phyloP scores from a whole-genome alignment of 2,888 invertebrate genomes.

The Apeira syringaria region DNA sequence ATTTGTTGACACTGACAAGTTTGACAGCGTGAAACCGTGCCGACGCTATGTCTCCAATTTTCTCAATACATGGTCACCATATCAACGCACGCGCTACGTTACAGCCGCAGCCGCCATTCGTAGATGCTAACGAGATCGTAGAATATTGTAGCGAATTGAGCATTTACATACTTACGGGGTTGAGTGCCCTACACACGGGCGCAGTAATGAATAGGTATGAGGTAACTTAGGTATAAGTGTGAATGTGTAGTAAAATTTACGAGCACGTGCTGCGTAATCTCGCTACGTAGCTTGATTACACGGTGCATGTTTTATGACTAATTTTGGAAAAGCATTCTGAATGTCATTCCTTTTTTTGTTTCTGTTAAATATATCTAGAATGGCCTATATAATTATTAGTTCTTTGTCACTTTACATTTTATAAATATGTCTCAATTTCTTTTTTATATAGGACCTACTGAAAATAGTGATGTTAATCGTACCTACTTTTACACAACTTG shows the following conservation, averaged over 20 bases:
- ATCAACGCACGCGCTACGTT: slow-evolving; percentile 17
- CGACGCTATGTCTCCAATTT: background rate
- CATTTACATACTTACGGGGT: slow-evolving; percentile 7
- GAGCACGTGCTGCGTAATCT: slow-evolving; percentile 6
- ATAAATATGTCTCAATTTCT: too few species aligned
- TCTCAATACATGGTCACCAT: slow-evolving; percentile 7
- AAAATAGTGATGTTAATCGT: too few species aligned
- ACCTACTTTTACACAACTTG: too few species aligned
- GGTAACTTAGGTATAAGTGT: too few species aligned
- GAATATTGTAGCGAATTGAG: slow-evolving; percentile 30
- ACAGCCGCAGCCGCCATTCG: slow-evolving; percentile 21
- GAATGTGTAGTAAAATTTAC: slow-evolving; percentile 11
- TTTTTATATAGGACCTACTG: too few species aligned
- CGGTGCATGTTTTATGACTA: slow-evolving; percentile 9
- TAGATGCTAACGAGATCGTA: slow-evolving; percentile 34
- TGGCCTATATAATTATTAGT: too few species aligned
- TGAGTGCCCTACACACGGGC: slow-evolving; percentile 3
- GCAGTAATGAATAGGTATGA: slow-evolving; percentile 15
- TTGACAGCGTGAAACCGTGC: too few species aligned
- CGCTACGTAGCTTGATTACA: slow-evolving; percentile 11
- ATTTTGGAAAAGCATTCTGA: background rate
- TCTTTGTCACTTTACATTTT: too few species aligned
- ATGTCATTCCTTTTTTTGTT: too few species aligned
- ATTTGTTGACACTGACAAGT: too few species aligned
- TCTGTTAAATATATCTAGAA: too few species aligned